Percentiles rank a stretch among this genome's conserved stretches.
phyloP scores from a whole-genome alignment of 2,113 vertebrate genomes.

The Centropristis striata region DNA sequence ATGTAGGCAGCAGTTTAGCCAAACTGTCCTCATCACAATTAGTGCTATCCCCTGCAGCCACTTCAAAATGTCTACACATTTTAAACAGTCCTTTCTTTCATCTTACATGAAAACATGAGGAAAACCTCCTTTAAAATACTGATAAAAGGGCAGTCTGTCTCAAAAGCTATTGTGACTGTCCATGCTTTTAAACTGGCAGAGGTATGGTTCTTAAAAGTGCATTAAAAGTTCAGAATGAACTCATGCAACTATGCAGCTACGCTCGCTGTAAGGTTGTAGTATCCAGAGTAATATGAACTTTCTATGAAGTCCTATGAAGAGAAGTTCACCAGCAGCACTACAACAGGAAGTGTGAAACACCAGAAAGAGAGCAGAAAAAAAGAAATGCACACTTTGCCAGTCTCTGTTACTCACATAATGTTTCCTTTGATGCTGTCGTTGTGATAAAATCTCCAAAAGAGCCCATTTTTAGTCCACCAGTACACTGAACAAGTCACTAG shows the following conservation, averaged over 20 bases:
- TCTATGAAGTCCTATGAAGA: background rate
- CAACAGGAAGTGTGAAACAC: background rate
- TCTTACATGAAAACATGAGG: background rate
- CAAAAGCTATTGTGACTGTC: background rate
- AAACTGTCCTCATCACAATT: background rate
- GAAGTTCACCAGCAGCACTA: background rate
- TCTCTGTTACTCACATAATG: background rate
- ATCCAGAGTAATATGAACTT: background rate
- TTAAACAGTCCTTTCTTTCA: background rate
- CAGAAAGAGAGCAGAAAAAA: background rate
- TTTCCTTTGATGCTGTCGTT: background rate
- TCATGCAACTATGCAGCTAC: background rate
- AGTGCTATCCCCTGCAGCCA: background rate
- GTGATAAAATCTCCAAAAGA: background rate
- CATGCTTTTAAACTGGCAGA: background rate
- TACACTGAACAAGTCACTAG: background rate
- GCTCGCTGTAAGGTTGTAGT: background rate
- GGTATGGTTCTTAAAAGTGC: background rate
- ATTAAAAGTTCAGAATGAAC: background rate
- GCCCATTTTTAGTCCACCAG: background rate
- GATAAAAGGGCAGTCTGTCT: background rate
- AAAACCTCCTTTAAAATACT: background rate
- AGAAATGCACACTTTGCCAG: background rate
- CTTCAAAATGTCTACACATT: background rate
- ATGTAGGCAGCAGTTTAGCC: slow-evolving; percentile 3